Evolutionary conservation across 2,113 vertebrate species (phyloP), one percentile per base, ranked within the genome.

Genomic region (Acrocephalus arundinaceus): DNA sequence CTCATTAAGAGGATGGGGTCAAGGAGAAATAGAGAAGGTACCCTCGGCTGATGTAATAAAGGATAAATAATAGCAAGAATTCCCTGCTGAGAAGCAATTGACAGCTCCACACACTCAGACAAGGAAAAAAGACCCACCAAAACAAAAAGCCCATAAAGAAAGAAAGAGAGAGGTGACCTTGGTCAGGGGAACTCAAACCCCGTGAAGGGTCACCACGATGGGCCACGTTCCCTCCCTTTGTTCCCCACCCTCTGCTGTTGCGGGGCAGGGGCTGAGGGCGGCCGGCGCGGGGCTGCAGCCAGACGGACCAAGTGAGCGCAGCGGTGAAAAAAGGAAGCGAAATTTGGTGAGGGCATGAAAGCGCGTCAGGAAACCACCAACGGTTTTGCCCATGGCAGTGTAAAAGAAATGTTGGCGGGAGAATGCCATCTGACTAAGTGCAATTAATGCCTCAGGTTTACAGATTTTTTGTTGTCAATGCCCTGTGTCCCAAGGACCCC

Each of bases 301-400:
- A 16, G 73, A 22, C 97, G 79, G 51, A 91, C 93, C 55, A 72
- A 93, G 93, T 4, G 33, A 85, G 93, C 84, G 30, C 43, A n/a
- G 95, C 45, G 45, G 59, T 67, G 94, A 73, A 96, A 96, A 87
- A 86, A 91, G 94, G 95, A 97, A 94, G 90, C 94, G 97, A 95
- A 97, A 97, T 93, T 85, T 35, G 84, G 85, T 41, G 51, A 91
- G 65, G 87, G 92, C 95, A 97, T 59, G 94, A 97, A 96, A 97
- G 90, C 89, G 39, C 85, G 58, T 67, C 96, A 97, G 98, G 97
- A 98, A 98, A 98, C 97, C 97, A 96, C 98, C 90, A 97, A 97
- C 97, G 93, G 97, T 97, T 98, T 87, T 88, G 94, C 54, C 18
- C 45, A 66, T 48, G 72, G 22, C 73, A 25, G 68, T 52, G 68